Evolutionary conservation across 2,797 vertebrate genomes (phyloP).

Genomic region (Gila robusta): DNA sequence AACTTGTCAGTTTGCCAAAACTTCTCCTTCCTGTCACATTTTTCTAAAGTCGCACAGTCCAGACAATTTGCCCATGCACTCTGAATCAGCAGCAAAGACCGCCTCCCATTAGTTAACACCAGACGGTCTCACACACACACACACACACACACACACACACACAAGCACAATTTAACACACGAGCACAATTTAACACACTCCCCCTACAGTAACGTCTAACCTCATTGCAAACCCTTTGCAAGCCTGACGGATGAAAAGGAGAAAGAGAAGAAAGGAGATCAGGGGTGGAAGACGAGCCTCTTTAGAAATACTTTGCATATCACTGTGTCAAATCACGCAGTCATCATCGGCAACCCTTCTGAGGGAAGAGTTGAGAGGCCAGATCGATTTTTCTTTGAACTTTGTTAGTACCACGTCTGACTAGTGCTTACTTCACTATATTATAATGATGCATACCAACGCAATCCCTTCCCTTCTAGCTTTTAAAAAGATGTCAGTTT

Average conservation of each 20-base stretch:
- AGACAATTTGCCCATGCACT: neutral
- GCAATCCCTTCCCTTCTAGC: neutral
- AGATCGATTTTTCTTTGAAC: conserved; percentile 40
- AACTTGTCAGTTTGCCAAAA: neutral
- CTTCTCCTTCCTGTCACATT: neutral
- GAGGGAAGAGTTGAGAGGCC: conserved; percentile 6
- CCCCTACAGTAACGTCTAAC: conserved; percentile 24
- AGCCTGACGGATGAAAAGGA: conserved; percentile 28
- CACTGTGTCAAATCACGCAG: conserved; percentile 19
- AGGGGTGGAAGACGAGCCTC: conserved; percentile 5
- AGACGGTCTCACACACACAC: conserved; percentile 2
- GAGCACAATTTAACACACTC: conserved; percentile 8
- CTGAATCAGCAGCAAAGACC: conserved; percentile 7
- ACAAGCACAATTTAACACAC: too few species aligned
- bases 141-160: too few species aligned
- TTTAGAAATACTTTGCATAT: conserved; percentile 53
- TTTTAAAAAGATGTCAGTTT: neutral
- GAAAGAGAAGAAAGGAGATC: conserved; percentile 25
- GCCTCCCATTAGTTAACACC: conserved; percentile 24
- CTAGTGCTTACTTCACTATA: neutral
- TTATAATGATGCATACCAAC: conserved; percentile 13
- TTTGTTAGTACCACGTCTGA: conserved; percentile 12
- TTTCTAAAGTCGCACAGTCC: neutral
- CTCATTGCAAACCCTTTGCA: conserved; percentile 33
- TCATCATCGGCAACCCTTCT: conserved; percentile 14